Evolutionary conservation across 2,797 vertebrate species (phyloP).

Genomic region (Synanceia verrucosa): DNA sequence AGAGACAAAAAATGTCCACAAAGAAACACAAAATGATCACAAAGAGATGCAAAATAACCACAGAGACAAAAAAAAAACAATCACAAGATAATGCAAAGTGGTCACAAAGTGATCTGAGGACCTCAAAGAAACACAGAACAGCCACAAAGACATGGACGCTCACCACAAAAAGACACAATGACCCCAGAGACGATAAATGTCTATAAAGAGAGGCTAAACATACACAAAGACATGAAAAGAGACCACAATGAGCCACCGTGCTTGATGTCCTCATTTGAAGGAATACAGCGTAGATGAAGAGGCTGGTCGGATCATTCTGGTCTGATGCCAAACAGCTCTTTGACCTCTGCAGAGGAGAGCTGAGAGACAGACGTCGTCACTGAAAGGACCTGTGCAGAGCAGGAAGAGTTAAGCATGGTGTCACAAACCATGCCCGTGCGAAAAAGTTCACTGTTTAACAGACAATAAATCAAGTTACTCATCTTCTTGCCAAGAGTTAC

Average conservation of each 20-base stretch:
- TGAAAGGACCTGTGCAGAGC: neutral
- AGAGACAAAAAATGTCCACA: neutral
- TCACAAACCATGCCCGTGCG: neutral
- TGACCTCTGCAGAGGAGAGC: conserved; percentile 44
- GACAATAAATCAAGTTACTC: neutral
- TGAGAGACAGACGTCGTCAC: conserved; percentile 2
- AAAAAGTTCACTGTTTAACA: neutral
- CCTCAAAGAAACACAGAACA: no score
- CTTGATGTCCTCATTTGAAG: conserved; percentile 9
- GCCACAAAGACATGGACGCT: no score
- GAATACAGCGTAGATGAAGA: conserved; percentile 4
- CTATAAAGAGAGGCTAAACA: neutral
- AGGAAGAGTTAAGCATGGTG: conserved; percentile 14
- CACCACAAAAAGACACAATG: neutral
- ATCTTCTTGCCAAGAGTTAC: neutral
- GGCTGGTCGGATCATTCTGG: conserved; percentile 40
- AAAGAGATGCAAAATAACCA: neutral
- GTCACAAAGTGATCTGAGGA: neutral
- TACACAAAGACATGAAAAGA: no score
- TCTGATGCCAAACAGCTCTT: conserved; percentile 44
- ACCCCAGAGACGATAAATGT: neutral
- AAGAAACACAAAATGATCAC: neutral
- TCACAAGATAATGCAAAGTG: neutral
- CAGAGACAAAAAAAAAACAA: neutral
- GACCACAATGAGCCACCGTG: no score